These are phyloP conservation scores for Tinea trinotella DNA, from an alignment of 2,888 invertebrate genomes.

Conservation along the genomic window DNA sequence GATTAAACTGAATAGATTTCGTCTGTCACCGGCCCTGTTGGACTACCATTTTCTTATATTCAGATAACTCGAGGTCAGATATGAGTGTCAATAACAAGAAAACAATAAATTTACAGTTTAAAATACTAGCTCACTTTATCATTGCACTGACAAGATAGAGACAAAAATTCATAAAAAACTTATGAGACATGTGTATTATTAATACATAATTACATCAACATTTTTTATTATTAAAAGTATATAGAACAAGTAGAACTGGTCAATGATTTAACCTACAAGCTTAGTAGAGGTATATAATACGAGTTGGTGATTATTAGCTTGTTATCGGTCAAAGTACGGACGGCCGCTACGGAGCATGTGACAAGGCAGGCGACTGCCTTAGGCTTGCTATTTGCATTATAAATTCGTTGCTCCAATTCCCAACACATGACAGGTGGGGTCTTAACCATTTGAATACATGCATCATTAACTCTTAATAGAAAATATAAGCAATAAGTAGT, in stretches of 20 bases:
- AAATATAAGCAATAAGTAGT: not conserved
- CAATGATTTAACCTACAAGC: conserved; percentile 13
- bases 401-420: conserved; percentile 12
- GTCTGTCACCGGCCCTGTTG: no score
- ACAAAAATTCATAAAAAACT: not conserved
- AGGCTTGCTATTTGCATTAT: not conserved
- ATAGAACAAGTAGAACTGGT: conserved; percentile 12
- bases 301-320: not conserved
- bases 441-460: conserved; percentile 5
- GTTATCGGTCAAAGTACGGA: conserved; percentile 12
- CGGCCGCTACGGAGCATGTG: not conserved
- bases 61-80: no score
- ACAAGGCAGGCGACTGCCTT: conserved; percentile 5
- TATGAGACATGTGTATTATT: not conserved
- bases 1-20: no score
- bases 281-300: not conserved
- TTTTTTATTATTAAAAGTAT: not conserved
- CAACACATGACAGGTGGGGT: conserved; percentile 12
- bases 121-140: no score
- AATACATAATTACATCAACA: not conserved
- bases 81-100: no score
- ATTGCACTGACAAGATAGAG: no score
- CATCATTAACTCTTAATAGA: conserved; percentile 3
- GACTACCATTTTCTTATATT: no score
- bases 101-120: no score